Conservation (phyloP, 2,888 invertebrate species). For the Agrilus biguttatus region DNA sequence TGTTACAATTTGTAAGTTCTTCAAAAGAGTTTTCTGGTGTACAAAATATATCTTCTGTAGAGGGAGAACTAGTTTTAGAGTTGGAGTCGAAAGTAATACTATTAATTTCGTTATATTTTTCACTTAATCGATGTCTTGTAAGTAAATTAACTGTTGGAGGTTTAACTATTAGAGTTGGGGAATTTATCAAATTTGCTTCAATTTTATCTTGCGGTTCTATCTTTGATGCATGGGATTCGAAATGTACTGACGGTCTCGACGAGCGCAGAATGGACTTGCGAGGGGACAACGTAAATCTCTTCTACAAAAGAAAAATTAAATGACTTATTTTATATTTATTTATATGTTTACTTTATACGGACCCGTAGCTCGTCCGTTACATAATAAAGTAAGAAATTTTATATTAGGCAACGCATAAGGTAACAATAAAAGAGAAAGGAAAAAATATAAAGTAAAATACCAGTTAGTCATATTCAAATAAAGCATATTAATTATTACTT, state of each 20-base stretch:
- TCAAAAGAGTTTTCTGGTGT: conserved; percentile 16
- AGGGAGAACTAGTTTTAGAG: conserved; percentile 3
- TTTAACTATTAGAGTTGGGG: background rate
- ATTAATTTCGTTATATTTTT: background rate
- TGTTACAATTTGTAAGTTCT: conserved; percentile 5
- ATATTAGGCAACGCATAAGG: no score
- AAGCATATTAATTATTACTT: no score
- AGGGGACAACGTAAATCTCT: conserved; percentile 13
- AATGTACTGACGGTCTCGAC: conserved; percentile 12
- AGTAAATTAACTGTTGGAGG: no score
- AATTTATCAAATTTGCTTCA: conserved; percentile 5
- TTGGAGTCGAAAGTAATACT: background rate
- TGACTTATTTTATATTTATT: background rate
- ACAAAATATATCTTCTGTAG: conserved; percentile 15
- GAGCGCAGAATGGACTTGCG: conserved; percentile 15
- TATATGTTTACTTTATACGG: no score
- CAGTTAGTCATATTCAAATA: no score
- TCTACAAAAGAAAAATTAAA: conserved; percentile 7
- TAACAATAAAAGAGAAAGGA: no score
- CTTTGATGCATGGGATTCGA: conserved; percentile 7
- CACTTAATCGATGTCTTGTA: no score
- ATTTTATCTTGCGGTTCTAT: conserved; percentile 4
- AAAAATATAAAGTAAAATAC: no score
- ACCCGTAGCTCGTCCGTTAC: no score
- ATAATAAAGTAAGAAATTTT: no score